phyloP scores from a whole-genome alignment of 2,113 vertebrate species.

The Tympanuchus pallidicinctus region DNA sequence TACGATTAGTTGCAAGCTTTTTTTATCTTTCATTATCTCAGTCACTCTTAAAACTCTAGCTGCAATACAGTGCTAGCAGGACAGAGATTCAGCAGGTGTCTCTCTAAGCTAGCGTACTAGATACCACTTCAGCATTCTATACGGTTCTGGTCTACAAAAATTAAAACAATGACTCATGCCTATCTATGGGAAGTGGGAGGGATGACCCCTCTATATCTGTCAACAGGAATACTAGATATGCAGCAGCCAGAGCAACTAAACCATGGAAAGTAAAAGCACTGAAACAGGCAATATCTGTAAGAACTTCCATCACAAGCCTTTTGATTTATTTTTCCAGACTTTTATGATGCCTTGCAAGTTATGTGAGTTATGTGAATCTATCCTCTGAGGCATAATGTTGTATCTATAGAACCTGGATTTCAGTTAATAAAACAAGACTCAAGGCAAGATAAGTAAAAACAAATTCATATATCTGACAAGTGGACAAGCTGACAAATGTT shows the following conservation, averaged over 20 bases:
- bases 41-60: background rate
- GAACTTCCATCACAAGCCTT: background rate
- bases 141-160: background rate
- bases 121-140: background rate
- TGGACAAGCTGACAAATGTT: constrained; percentile 48
- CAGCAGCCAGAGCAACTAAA: background rate
- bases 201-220: background rate
- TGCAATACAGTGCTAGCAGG: background rate
- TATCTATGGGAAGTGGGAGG: background rate
- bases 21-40: background rate
- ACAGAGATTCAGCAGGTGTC: constrained; percentile 40
- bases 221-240: background rate
- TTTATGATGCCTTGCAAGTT: background rate
- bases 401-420: background rate
- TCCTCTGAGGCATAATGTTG: background rate
- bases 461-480: constrained; percentile 31
- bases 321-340: constrained; percentile 17
- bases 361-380: background rate
- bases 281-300: background rate
- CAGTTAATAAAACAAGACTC: constrained; percentile 21
- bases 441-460: constrained; percentile 20
- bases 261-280: background rate
- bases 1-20: background rate
- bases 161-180: background rate
- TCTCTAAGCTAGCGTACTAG: constrained; percentile 24